Evolutionary conservation across 2,797 vertebrate species (phyloP).

Genomic region (Trachops cirrhosus): DNA sequence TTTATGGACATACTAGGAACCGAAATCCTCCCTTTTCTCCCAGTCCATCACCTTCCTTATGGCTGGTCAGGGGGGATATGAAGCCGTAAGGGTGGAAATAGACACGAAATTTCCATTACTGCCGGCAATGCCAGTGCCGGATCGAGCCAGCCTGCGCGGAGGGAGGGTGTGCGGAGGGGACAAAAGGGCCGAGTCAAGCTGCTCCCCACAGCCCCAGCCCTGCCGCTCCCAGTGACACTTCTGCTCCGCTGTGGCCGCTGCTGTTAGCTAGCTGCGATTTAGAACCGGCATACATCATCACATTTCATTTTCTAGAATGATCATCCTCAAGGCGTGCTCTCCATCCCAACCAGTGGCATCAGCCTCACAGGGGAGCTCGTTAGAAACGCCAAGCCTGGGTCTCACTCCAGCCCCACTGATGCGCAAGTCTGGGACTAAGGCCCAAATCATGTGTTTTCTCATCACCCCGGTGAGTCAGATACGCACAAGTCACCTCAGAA

Average conservation of each 20-base stretch:
- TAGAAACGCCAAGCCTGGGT: background rate
- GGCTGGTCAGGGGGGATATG: background rate
- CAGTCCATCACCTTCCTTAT: background rate
- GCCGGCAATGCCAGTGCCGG: background rate
- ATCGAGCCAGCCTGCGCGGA: background rate
- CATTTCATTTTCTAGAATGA: background rate
- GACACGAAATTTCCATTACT: background rate
- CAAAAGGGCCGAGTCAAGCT: accelerated
- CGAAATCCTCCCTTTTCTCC: background rate
- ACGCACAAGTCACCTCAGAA: background rate
- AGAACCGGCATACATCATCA: background rate
- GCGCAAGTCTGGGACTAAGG: background rate
- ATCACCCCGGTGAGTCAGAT: no score
- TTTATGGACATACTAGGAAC: background rate
- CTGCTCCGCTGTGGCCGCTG: background rate
- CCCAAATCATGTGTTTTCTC: background rate
- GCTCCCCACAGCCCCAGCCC: accelerated
- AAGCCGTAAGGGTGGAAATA: background rate
- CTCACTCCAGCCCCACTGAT: accelerated
- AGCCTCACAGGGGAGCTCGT: background rate
- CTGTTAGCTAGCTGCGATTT: background rate
- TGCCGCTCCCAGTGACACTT: background rate
- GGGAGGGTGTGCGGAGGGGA: accelerated
- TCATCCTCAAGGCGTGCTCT: background rate
- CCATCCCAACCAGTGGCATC: background rate